Conservation (phyloP, 2,797 vertebrate species). For the Phataginus tetradactyla region DNA sequence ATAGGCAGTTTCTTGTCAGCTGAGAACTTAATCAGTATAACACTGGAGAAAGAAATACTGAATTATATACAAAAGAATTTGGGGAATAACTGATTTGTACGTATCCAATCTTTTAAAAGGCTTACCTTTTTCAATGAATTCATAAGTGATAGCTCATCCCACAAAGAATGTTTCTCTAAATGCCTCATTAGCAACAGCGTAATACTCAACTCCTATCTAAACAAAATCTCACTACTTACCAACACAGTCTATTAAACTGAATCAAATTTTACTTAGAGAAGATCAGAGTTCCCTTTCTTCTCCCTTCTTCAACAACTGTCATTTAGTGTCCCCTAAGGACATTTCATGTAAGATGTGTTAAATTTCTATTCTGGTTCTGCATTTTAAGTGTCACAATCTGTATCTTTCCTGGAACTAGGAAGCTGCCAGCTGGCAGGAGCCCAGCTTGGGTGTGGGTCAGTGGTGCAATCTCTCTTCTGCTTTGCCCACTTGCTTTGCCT, state of each 20-base stretch:
- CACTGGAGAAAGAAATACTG: neutral
- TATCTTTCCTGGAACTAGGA: neutral
- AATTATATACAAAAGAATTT: neutral
- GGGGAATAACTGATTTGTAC: neutral
- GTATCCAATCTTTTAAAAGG: neutral
- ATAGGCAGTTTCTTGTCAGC: neutral
- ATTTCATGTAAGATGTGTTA: neutral
- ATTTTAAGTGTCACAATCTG: neutral
- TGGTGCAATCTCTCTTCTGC: neutral
- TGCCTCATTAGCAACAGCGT: neutral
- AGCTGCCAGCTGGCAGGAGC: neutral
- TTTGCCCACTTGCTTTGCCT: neutral
- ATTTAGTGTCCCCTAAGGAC: neutral
- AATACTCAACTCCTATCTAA: neutral
- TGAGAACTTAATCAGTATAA: neutral
- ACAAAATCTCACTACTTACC: neutral
- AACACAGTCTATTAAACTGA: neutral
- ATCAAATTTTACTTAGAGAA: neutral
- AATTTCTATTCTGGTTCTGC: neutral
- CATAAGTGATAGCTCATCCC: neutral
- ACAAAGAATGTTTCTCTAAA: neutral
- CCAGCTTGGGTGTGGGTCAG: neutral
- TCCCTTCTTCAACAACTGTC: neutral
- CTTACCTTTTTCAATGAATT: constrained; percentile 9
- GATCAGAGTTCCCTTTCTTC: neutral